Conservation (phyloP, 2,113 vertebrate species). For the Baryphthengus martii region DNA sequence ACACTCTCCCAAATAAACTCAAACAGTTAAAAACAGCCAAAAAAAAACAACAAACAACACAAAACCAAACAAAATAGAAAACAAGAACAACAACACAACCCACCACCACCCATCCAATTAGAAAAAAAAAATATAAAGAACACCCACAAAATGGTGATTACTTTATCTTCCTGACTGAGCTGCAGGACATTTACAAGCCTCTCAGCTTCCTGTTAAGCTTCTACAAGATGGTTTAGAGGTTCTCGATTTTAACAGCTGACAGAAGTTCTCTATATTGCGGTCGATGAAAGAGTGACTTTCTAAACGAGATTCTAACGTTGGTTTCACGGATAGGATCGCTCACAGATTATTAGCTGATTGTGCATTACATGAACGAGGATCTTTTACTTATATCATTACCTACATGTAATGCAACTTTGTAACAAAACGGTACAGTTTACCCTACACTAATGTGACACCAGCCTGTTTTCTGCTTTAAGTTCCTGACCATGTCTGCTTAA, state of each 20-base stretch:
- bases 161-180: not conserved
- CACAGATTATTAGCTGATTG: not conserved
- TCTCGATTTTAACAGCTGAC: not conserved
- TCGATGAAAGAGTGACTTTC: not conserved
- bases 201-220: not conserved
- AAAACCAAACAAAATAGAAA: too few species aligned
- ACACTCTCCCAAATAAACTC: not conserved
- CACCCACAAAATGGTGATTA: not conserved
- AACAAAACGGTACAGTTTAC: not conserved
- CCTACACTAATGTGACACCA: not conserved
- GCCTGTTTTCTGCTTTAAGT: not conserved
- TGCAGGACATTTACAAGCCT: not conserved
- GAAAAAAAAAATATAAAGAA: too few species aligned
- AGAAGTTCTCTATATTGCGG: not conserved
- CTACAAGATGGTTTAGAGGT: not conserved
- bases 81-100: too few species aligned
- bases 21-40: not conserved
- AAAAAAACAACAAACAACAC: not conserved
- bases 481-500: not conserved
- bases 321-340: not conserved
- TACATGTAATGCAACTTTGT: not conserved
- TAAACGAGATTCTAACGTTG: not conserved
- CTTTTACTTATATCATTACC: not conserved
- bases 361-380: fast-evolving
- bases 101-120: too few species aligned